Evolutionary conservation across 2,797 vertebrate genomes (phyloP).

Genomic region (Ibycter americanus): DNA sequence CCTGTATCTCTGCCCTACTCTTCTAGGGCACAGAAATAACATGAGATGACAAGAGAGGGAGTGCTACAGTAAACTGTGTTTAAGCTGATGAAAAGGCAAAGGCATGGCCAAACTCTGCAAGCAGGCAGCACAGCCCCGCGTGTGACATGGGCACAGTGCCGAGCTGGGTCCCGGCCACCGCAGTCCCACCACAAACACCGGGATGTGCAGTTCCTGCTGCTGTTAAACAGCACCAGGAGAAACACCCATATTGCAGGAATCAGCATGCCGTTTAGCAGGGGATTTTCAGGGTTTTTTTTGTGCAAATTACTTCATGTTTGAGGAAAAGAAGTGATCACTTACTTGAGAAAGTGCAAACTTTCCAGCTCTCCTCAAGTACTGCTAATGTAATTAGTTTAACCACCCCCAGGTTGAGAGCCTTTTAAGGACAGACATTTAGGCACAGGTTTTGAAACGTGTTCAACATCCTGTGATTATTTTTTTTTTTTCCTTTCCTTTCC

Average conservation of each 20-base stretch:
- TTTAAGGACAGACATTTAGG: background rate
- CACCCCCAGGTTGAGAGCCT: background rate
- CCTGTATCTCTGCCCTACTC: background rate
- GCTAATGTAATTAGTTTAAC: background rate
- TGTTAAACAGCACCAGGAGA: background rate
- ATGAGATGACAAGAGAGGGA: background rate
- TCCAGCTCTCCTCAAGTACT: background rate
- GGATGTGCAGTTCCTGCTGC: background rate
- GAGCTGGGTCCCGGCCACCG: accelerated
- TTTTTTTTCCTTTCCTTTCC: background rate
- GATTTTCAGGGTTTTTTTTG: background rate
- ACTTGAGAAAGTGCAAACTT: background rate
- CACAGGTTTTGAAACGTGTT: background rate
- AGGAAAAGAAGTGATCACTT: background rate
- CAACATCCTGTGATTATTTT: background rate
- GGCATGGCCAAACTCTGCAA: background rate
- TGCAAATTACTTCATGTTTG: background rate
- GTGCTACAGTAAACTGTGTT: background rate
- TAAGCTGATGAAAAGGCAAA: background rate
- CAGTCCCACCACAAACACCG: background rate
- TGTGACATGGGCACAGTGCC: accelerated
- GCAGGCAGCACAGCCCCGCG: accelerated
- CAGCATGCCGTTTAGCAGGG: background rate
- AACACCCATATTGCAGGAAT: background rate
- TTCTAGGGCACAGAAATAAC: background rate